Evolutionary conservation across 2,797 vertebrate species (phyloP), one percentile per base, ranked within the genome.

Genomic region (Spheniscus humboldti): DNA sequence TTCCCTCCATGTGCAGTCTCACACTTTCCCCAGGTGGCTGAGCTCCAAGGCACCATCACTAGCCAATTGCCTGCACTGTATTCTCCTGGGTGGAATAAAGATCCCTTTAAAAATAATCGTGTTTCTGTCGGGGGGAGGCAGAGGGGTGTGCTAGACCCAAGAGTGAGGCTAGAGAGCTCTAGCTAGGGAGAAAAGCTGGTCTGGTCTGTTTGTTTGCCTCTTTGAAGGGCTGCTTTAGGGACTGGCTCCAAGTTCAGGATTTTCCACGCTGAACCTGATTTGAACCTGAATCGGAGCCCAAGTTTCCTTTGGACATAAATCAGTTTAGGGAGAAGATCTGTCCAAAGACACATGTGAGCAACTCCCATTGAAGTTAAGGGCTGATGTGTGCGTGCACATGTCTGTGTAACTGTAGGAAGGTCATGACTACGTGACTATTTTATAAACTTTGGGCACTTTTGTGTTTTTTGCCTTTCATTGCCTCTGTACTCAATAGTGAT

Each of bases 11-110:
- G 60, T 31, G 27, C 48, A 93, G 81, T 62, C 84, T 95, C 86
- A 95, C 94, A 91, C 81, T 96, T 94, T 92, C 35, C 96, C 96
- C 78, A 69, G 27, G 95, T 97, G 97, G 96, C 95, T 66, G 84
- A 94, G 86, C 64, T 96, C 97, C 96, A 97, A 97, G 95, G 48
- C 92, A 92, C 50, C 60, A 87, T 4, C 3, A 8, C 83, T 62
- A 91, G 90, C 93, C 93, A 95, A 89, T 27, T 78, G 93, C 88
- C 48, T 94, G 90, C 33, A 43, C 37, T 80, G 11, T 96, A 95
- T 92, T 91, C 94, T 92, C 95, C 57, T 15, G 96, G 81, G 93
- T 89, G 64, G 66, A 88, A 97, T 97, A 96, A 95, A 95, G 68
- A 96, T 78, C 47, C 59, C 78, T 93, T 94, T 75, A 90, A 94